A percentile compares a stretch with the other conserved stretches of the same genome.
Evolutionary conservation across 2,113 vertebrate species (phyloP).

Genomic region (Theropithecus gelada): DNA sequence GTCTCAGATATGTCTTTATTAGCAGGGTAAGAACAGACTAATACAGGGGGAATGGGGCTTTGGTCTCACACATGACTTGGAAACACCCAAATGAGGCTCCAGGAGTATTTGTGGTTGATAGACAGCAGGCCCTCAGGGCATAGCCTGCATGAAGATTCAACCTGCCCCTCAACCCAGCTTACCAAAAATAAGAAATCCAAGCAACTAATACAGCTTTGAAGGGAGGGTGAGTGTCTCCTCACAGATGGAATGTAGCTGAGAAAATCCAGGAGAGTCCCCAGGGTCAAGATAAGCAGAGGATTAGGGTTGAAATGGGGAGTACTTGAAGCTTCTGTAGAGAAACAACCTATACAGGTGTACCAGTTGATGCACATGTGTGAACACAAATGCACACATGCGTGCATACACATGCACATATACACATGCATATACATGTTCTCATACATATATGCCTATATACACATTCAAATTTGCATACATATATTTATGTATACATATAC

Average conservation of each 20-base stretch:
- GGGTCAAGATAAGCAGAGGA: neutral
- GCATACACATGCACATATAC: no score
- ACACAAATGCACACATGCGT: rapidly evolving
- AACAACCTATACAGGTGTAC: neutral
- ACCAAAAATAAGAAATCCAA: neutral
- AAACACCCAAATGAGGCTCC: neutral
- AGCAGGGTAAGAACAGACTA: no score
- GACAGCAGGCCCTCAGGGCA: neutral
- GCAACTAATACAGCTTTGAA: neutral
- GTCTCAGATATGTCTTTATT: no score
- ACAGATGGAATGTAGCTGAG: neutral
- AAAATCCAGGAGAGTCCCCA: neutral
- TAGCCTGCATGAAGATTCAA: rapidly evolving
- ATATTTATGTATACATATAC: neutral
- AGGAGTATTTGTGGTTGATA: neutral
- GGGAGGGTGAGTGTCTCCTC: neutral
- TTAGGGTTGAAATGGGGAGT: no score
- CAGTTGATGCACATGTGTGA: neutral
- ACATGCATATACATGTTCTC: neutral
- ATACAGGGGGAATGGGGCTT: neutral
- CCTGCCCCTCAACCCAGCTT: rapidly evolving
- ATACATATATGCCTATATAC: no score
- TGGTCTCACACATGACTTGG: neutral
- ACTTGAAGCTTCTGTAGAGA: neutral
- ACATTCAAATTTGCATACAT: no score